Percentiles rank a stretch among this genome's conserved stretches.
Conservation (phyloP, 2,888 invertebrate genomes). For the Catocala nupta region DNA sequence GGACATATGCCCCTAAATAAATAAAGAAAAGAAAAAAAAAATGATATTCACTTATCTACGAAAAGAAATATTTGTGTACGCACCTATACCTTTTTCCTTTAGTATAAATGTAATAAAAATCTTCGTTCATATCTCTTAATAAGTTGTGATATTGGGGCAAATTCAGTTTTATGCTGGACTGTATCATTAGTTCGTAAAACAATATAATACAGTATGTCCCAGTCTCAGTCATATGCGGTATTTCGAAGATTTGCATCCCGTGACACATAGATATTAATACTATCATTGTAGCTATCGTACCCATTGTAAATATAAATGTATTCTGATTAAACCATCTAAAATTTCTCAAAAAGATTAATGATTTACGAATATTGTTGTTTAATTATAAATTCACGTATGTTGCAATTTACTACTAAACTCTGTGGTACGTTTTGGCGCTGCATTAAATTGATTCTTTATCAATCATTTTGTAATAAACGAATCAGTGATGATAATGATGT, state of each 20-base stretch:
- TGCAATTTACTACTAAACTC: no score
- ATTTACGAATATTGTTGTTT: background rate
- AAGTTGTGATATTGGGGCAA: constrained; percentile 58
- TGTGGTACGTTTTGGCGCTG: no score
- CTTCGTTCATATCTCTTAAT: constrained; percentile 56
- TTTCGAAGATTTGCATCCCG: constrained; percentile 53
- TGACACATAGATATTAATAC: constrained; percentile 41
- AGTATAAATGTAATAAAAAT: constrained; percentile 66
- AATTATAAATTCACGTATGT: no score
- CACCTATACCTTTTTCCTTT: no score
- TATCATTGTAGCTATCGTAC: constrained; percentile 3
- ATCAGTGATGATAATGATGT: background rate
- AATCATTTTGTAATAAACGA: no score
- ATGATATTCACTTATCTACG: no score
- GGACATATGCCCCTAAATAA: no score
- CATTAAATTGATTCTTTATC: no score
- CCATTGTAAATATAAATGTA: constrained; percentile 23
- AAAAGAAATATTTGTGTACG: no score
- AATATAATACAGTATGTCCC: constrained; percentile 63
- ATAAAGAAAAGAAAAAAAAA: no score
- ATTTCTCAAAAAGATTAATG: constrained; percentile 15
- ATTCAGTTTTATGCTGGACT: constrained; percentile 58
- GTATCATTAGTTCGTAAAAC: constrained; percentile 59
- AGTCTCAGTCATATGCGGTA: constrained; percentile 61
- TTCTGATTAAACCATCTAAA: constrained; percentile 56